A percentile compares a stretch with the other conserved stretches of the same genome.
Evolutionary conservation across 2,113 vertebrate species (phyloP).

Genomic region (Raphicerus campestris): DNA sequence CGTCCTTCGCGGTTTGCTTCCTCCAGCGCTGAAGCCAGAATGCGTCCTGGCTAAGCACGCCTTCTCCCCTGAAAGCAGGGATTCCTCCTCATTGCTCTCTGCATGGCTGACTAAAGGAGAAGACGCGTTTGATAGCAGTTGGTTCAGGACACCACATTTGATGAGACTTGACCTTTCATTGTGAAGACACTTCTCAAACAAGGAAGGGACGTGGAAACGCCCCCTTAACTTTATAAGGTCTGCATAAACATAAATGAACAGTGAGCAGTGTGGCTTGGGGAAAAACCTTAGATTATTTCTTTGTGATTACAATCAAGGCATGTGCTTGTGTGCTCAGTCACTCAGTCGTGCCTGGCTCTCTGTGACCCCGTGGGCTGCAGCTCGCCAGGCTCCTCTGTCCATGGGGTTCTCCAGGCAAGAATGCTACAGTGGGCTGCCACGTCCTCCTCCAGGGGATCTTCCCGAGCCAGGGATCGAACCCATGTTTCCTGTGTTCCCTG

Average conservation of each 20-base stretch:
- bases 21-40: background rate
- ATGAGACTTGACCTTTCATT: background rate
- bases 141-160: background rate
- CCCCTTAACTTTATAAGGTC: background rate
- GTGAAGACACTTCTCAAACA: background rate
- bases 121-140: rapidly evolving
- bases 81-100: background rate
- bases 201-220: no score
- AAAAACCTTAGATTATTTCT: background rate
- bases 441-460: background rate
- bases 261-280: background rate
- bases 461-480: rapidly evolving
- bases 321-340: background rate
- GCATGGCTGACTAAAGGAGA: background rate
- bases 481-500: background rate
- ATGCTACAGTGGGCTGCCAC: background rate
- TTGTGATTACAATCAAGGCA: background rate
- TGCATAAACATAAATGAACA: background rate
- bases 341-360: background rate
- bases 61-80: background rate
- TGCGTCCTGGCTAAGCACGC: background rate
- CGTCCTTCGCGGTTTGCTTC: rapidly evolving
- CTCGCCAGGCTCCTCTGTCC: background rate
- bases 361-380: background rate
- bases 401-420: background rate